phyloP scores from a whole-genome alignment of 2,113 vertebrate genomes.

The Anhinga anhinga region DNA sequence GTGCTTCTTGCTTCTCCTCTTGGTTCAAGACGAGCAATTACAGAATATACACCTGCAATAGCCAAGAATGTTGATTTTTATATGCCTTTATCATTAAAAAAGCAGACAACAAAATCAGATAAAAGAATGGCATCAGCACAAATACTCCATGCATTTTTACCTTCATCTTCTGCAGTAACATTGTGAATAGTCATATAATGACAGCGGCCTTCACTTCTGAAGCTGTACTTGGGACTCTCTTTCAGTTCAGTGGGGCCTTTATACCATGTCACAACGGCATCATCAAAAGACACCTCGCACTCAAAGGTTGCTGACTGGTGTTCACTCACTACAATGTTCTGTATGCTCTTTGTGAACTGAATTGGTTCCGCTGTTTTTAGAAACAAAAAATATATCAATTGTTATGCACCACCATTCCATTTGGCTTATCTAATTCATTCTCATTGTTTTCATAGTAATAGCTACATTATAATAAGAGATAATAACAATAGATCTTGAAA shows the following conservation, averaged over 20 bases:
- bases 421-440: background rate
- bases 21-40: slow-evolving; percentile 92
- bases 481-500: background rate
- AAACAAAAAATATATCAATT: background rate
- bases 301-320: slow-evolving; percentile 95
- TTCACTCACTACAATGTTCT: slow-evolving; percentile 96
- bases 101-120: background rate
- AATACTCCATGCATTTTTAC: slow-evolving; percentile 72
- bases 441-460: background rate
- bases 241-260: slow-evolving; percentile 92
- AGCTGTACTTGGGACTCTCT: slow-evolving; percentile 96
- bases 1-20: slow-evolving; percentile 89
- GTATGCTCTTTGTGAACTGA: slow-evolving; percentile 98
- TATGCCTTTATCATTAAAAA: background rate
- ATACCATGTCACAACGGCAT: slow-evolving; percentile 96
- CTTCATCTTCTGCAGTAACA: slow-evolving; percentile 95
- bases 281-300: slow-evolving; percentile 97
- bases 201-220: slow-evolving; percentile 91
- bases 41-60: slow-evolving; percentile 93
- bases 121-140: background rate
- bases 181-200: slow-evolving; percentile 99
- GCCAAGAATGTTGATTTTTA: background rate
- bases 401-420: background rate
- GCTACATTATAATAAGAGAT: background rate
- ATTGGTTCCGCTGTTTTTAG: slow-evolving; percentile 91